Percentiles rank a stretch among this genome's conserved stretches.
phyloP scores from a whole-genome alignment of 30 jellyfish, hydroid and myxozoan species.

The Rhopilema esculentum region DNA sequence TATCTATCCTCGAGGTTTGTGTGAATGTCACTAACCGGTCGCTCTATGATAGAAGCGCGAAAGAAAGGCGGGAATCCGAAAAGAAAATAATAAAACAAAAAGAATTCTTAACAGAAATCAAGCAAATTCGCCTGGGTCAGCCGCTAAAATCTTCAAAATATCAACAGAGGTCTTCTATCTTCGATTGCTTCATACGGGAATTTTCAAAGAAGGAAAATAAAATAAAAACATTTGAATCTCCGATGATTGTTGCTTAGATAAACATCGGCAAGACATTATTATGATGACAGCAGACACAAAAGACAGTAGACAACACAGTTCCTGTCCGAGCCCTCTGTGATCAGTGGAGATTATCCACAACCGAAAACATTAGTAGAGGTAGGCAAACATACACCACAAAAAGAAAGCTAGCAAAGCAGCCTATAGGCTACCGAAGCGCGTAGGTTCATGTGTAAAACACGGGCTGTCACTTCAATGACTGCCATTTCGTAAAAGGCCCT shows the following conservation, averaged over 20 bases:
- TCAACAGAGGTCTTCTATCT: constrained; percentile 5
- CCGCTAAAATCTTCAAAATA: constrained; percentile 16
- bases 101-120: background rate
- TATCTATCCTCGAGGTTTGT: background rate
- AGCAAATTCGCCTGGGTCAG: constrained; percentile 17
- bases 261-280: constrained; percentile 50
- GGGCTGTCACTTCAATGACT: background rate
- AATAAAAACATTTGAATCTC: constrained; percentile 13
- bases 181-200: constrained; percentile 4
- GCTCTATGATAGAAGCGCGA: background rate
- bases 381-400: constrained; percentile 39
- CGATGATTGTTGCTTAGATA: constrained; percentile 21
- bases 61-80: constrained; percentile 24
- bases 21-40: background rate
- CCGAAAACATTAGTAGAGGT: constrained; percentile 18
- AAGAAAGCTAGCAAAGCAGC: constrained; percentile 4
- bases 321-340: constrained; percentile 45
- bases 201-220: constrained; percentile 10
- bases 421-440: constrained; percentile 18
- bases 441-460: background rate
- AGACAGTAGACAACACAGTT: constrained; percentile 55
- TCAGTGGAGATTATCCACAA: constrained; percentile 41
- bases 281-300: constrained; percentile 35
- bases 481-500: background rate
- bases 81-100: background rate